Evolutionary conservation across 2,797 vertebrate species (phyloP).

Genomic region (Bucorvus abyssinicus): DNA sequence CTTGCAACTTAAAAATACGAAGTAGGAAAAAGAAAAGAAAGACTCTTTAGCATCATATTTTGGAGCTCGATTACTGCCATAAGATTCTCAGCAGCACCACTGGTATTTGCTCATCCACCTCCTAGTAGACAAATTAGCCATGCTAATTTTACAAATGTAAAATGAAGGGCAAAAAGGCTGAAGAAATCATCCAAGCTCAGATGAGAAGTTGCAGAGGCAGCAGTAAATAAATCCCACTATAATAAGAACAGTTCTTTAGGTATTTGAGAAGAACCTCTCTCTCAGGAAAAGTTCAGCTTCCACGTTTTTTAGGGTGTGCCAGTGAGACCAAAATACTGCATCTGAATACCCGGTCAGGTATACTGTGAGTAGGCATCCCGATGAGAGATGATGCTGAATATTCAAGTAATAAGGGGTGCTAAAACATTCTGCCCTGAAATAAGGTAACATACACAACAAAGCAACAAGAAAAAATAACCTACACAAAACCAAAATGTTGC

Average conservation of each 20-base stretch:
- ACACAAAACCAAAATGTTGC: neutral
- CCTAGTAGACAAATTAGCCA: neutral
- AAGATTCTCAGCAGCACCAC: neutral
- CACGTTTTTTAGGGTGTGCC: neutral
- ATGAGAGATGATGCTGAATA: neutral
- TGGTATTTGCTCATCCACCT: neutral
- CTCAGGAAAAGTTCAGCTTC: neutral
- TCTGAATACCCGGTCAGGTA: neutral
- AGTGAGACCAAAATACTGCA: neutral
- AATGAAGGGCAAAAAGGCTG: neutral
- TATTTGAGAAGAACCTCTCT: neutral
- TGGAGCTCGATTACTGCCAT: neutral
- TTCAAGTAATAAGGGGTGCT: neutral
- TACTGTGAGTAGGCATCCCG: neutral
- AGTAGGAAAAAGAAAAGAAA: neutral
- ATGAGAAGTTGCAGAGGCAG: neutral
- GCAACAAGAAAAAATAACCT: neutral
- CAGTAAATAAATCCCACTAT: neutral
- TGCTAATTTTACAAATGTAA: neutral
- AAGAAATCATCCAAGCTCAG: neutral
- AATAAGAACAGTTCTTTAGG: neutral
- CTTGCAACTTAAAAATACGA: neutral
- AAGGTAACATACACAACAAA: neutral
- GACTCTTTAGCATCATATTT: neutral
- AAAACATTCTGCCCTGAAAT: neutral